A percentile compares a stretch with the other conserved stretches of the same genome.
Evolutionary conservation across 2,113 vertebrate genomes (phyloP).

Genomic region (Xenopus borealis): DNA sequence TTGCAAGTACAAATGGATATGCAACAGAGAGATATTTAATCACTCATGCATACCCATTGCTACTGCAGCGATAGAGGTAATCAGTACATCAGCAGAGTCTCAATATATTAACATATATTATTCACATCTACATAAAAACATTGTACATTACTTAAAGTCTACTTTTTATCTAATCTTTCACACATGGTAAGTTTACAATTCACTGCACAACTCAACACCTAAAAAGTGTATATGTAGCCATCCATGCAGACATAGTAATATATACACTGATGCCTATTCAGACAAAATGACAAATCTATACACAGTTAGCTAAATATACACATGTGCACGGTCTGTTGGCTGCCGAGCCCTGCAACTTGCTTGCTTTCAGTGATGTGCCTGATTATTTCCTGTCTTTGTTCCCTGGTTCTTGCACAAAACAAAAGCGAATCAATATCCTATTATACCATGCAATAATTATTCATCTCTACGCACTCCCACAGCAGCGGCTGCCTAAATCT

Average conservation of each 20-base stretch:
- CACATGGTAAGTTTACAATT: no score
- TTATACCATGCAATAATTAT: constrained; percentile 25
- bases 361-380: constrained; percentile 3
- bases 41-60: no score
- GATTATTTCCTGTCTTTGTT: constrained; percentile 17
- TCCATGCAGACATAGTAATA: background rate
- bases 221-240: no score
- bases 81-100: no score
- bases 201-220: no score
- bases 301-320: background rate
- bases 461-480: background rate
- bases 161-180: no score
- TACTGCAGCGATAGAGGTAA: no score
- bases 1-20: no score
- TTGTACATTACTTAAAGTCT: no score
- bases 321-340: background rate
- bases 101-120: no score
- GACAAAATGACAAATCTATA: background rate
- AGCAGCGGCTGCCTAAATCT: constrained; percentile 16
- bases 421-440: constrained; percentile 33
- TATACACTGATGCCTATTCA: background rate
- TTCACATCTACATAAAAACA: no score
- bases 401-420: constrained; percentile 8
- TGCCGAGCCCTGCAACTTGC: background rate
- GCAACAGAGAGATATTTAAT: no score